A percentile compares a stretch with the other conserved stretches of the same genome.
Conservation (phyloP, 2,113 vertebrate genomes). For the Coracopsis vasa region DNA sequence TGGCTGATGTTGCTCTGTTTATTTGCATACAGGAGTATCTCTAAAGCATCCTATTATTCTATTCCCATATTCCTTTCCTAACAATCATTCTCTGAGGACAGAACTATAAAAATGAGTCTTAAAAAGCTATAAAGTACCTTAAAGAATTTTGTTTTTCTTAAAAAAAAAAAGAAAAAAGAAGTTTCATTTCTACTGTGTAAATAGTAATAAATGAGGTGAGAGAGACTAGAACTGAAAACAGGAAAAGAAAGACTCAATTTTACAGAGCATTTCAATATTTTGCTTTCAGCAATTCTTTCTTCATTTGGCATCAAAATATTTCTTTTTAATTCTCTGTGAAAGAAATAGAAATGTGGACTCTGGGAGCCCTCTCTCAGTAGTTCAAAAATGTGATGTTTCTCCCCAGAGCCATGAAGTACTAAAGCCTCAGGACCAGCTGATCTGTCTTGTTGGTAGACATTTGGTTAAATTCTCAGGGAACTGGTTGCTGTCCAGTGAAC, state of each 20-base stretch:
- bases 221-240: neutral
- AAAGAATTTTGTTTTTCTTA: neutral
- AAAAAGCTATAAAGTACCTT: neutral
- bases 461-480: neutral
- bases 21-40: conserved; percentile 4
- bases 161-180: neutral
- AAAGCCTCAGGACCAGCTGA: neutral
- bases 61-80: neutral
- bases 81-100: neutral
- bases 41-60: neutral
- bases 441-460: neutral
- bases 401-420: neutral
- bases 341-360: neutral
- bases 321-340: neutral
- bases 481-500: neutral
- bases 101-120: neutral
- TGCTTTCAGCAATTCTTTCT: neutral
- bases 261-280: neutral
- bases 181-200: neutral
- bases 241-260: neutral
- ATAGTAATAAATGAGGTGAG: neutral
- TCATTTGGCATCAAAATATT: neutral
- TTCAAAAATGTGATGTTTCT: neutral
- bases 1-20: neutral
- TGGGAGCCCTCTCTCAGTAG: neutral